Evolutionary conservation across 2,888 invertebrate species (phyloP).

Genomic region (Macrosoma leucophasiata): DNA sequence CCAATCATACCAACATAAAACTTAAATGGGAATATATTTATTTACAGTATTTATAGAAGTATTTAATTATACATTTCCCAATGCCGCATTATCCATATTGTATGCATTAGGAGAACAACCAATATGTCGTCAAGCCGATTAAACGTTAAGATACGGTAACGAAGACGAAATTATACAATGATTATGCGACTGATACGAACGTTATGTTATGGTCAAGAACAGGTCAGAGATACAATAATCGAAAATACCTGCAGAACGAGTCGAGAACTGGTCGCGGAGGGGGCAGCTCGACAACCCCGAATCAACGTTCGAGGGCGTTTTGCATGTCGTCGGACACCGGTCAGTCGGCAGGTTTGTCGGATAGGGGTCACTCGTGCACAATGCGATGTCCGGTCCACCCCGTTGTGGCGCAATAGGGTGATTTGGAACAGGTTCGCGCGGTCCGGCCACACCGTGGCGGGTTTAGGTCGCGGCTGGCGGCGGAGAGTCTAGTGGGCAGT

Average conservation of each 20-base stretch:
- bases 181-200: slow-evolving; percentile 34
- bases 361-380: slow-evolving; percentile 64
- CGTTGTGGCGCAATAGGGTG: slow-evolving; percentile 32
- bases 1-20: no score
- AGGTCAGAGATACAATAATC: slow-evolving; percentile 42
- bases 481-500: no score
- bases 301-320: slow-evolving; percentile 60
- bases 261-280: slow-evolving; percentile 52
- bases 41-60: no score
- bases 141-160: no score
- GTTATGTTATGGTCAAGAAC: slow-evolving; percentile 35
- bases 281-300: slow-evolving; percentile 59
- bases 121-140: no score
- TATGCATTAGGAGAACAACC: no score
- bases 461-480: slow-evolving; percentile 11
- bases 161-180: no score
- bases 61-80: no score
- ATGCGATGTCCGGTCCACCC: slow-evolving; percentile 54
- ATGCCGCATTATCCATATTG: no score
- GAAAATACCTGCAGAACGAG: slow-evolving; percentile 64
- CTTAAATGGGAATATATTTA: no score
- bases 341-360: slow-evolving; percentile 50
- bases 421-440: slow-evolving; percentile 42
- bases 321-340: slow-evolving; percentile 61
- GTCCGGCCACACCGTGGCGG: no score